phyloP scores from a whole-genome alignment of 1,140 invertebrate genomes.

The Drosophila littoralis region DNA sequence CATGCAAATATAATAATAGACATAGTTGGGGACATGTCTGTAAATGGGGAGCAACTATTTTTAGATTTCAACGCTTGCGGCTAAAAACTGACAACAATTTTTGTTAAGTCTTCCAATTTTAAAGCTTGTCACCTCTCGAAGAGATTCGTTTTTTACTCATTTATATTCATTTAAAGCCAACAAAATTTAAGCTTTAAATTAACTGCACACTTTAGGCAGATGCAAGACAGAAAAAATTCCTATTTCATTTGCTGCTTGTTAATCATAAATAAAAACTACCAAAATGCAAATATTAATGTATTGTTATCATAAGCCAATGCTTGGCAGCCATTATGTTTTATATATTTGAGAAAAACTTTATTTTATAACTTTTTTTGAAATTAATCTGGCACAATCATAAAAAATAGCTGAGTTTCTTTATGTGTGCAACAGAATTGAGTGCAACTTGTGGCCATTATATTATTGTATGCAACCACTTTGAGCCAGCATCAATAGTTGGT shows the following conservation, averaged over 20 bases:
- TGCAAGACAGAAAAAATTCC: no score
- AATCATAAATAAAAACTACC: no score
- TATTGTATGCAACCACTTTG: constrained; percentile 15
- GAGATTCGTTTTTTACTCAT: no score
- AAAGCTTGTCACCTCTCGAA: no score
- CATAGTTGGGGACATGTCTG: neutral
- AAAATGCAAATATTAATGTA: constrained; percentile 27
- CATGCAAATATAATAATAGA: neutral
- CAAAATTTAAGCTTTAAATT: no score
- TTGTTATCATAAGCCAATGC: neutral
- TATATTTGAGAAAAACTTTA: neutral
- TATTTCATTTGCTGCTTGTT: no score
- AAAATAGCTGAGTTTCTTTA: neutral
- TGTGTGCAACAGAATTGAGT: neutral
- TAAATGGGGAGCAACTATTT: neutral
- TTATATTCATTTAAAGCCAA: no score
- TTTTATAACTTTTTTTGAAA: neutral
- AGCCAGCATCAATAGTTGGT: constrained; percentile 52
- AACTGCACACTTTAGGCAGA: no score
- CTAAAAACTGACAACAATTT: no score
- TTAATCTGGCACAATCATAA: no score
- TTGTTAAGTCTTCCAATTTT: no score
- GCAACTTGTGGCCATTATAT: constrained; percentile 23
- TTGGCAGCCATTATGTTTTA: neutral
- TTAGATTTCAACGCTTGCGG: neutral